A percentile compares a stretch with the other conserved stretches of the same genome.
phyloP scores from a whole-genome alignment of 2,888 invertebrate genomes.

The Atherix ibis region DNA sequence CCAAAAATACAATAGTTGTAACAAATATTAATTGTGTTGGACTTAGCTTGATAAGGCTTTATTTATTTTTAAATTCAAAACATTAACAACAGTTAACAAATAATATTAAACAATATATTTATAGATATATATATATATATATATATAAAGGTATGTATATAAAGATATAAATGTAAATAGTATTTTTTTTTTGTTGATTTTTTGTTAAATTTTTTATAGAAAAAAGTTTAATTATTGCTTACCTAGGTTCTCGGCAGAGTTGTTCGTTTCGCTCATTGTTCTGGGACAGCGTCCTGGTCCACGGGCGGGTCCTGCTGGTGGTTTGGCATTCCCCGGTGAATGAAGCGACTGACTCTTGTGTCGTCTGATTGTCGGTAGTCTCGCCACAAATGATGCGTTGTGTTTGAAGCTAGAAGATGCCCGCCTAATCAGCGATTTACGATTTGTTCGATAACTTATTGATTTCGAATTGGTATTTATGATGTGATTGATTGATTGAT shows the following conservation, averaged over 20 bases:
- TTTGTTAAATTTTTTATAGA: slow-evolving; percentile 4
- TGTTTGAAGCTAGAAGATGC: slow-evolving; percentile 77
- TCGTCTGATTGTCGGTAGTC: slow-evolving; percentile 72
- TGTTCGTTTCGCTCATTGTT: slow-evolving; percentile 54
- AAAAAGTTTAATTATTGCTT: slow-evolving; percentile 18
- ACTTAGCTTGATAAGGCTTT: no score
- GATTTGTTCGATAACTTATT: slow-evolving; percentile 20
- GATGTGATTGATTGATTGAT: slow-evolving; percentile 5
- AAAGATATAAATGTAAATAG: no score
- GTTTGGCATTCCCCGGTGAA: slow-evolving; percentile 41
- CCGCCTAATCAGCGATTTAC: slow-evolving; percentile 39
- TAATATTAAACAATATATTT: no score
- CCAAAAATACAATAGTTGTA: no score
- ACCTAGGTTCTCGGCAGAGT: slow-evolving; percentile 63
- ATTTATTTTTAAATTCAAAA: no score
- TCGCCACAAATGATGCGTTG: slow-evolving; percentile 84
- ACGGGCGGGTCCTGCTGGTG: slow-evolving; percentile 18
- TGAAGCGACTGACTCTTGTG: slow-evolving; percentile 66
- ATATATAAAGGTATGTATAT: no score
- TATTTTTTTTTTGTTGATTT: slow-evolving; percentile 3
- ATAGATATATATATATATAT: no score
- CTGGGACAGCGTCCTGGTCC: slow-evolving; percentile 39
- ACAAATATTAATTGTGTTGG: no score
- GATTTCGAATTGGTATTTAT: slow-evolving; percentile 10
- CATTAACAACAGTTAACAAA: no score